Percentiles rank a stretch among this genome's conserved stretches.
Evolutionary conservation across 2,113 vertebrate species (phyloP).

Genomic region (Vimba vimba): DNA sequence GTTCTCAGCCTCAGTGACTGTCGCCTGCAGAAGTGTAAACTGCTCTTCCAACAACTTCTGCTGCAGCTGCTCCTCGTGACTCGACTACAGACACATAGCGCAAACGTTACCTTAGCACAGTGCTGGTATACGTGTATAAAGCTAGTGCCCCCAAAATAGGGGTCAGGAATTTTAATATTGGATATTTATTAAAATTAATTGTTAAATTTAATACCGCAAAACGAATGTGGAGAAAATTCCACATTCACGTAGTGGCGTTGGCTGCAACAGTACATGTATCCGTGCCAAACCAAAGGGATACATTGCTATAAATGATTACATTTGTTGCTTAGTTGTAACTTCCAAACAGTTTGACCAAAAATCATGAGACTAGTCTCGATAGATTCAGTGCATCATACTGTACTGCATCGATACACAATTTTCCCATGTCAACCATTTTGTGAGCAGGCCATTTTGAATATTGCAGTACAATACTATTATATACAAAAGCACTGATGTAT

Average conservation of each 20-base stretch:
- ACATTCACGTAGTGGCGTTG: neutral
- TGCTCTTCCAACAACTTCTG: conserved; percentile 89
- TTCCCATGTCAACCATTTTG: too few species aligned
- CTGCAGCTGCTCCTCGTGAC: conserved; percentile 83
- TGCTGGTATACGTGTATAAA: neutral
- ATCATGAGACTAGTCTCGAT: neutral
- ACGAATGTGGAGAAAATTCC: neutral
- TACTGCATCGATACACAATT: too few species aligned
- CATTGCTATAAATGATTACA: neutral
- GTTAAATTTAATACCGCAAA: neutral
- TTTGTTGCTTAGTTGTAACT: neutral
- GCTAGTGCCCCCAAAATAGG: neutral
- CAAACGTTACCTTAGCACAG: neutral
- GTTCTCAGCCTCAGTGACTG: conserved; percentile 82
- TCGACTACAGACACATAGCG: conserved; percentile 70
- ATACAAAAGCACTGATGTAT: too few species aligned
- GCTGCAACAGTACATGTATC: neutral
- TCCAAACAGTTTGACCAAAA: neutral
- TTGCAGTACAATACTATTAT: too few species aligned
- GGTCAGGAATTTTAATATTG: neutral
- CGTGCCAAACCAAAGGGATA: neutral
- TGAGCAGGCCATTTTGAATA: too few species aligned
- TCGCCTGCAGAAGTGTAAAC: conserved; percentile 83
- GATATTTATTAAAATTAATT: neutral
- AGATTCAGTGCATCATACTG: too few species aligned